These are phyloP conservation scores for Sardinella longiceps DNA, from an alignment of 2,797 vertebrate species.

Conservation along the genomic window DNA sequence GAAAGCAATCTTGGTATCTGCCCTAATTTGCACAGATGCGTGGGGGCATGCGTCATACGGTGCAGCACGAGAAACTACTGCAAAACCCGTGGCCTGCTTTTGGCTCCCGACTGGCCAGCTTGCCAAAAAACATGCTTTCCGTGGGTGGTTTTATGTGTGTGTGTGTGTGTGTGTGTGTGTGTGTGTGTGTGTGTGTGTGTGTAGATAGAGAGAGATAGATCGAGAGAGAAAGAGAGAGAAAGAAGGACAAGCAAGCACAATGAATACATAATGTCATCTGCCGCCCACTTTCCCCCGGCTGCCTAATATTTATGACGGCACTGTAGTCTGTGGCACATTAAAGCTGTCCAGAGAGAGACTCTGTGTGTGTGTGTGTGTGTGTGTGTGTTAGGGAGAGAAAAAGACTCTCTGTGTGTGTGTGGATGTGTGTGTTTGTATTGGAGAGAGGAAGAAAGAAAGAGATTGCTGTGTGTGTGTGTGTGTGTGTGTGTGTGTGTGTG, in stretches of 20 bases:
- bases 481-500: too few relatives aligned
- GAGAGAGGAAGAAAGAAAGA: neutral
- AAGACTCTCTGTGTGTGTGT: neutral
- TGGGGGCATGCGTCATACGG: conserved; percentile 33
- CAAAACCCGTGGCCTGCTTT: conserved; percentile 45
- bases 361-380: neutral
- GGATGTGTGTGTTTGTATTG: neutral
- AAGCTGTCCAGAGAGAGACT: conserved; percentile 22
- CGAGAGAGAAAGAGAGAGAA: conserved; percentile 27
- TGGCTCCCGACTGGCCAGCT: conserved; percentile 39
- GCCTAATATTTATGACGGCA: neutral
- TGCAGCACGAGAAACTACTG: conserved; percentile 38
- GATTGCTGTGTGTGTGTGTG: too few relatives aligned
- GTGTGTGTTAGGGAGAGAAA: too few relatives aligned
- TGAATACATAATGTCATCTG: neutral
- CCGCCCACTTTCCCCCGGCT: conserved; percentile 19
- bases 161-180: too few relatives aligned
- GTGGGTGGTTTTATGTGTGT: neutral
- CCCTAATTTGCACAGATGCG: conserved; percentile 82
- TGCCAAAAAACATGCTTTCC: conserved; percentile 32
- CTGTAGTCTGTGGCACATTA: conserved; percentile 21
- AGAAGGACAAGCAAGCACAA: conserved; percentile 29
- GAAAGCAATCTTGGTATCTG: conserved; percentile 77
- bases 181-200: neutral
- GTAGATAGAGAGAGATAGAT: too few relatives aligned